Evolutionary conservation across 2,888 invertebrate genomes (phyloP).

Genomic region (Panopea generosa): DNA sequence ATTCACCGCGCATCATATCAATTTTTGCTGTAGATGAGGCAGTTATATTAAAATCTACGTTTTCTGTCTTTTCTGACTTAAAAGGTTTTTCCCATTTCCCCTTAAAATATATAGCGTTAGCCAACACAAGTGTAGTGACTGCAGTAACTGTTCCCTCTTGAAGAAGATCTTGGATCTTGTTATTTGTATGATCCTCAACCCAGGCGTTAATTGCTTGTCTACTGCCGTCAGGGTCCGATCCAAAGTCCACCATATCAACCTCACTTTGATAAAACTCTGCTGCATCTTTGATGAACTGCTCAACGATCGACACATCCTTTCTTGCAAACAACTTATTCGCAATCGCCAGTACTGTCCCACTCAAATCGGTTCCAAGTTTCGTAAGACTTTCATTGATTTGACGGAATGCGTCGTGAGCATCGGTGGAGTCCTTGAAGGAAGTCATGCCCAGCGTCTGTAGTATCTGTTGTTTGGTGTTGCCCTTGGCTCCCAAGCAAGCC

Average conservation of each 20-base stretch:
- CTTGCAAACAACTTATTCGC: conserved; percentile 64
- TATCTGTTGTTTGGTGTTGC: conserved; percentile 54
- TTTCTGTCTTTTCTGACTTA: conserved; percentile 19
- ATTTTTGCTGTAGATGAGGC: conserved; percentile 17
- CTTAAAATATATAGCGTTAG: background rate
- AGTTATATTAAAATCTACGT: conserved; percentile 87
- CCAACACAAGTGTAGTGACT: background rate
- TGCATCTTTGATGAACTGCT: conserved; percentile 38
- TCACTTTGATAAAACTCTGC: conserved; percentile 57
- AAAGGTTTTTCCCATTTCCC: conserved; percentile 36
- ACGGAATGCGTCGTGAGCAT: conserved; percentile 45
- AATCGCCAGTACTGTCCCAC: conserved; percentile 33
- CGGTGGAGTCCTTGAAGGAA: conserved; percentile 3
- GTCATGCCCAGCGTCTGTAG: conserved; percentile 35
- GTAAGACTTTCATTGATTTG: conserved; percentile 39
- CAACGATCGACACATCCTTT: conserved; percentile 38
- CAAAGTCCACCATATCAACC: conserved; percentile 82
- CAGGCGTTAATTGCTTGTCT: conserved; percentile 86
- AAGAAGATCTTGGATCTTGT: background rate
- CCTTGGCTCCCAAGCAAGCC: conserved; percentile 59
- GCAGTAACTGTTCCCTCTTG: background rate
- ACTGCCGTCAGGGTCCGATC: conserved; percentile 81
- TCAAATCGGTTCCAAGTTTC: conserved; percentile 11
- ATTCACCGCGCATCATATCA: conserved; percentile 43
- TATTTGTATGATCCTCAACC: background rate